Percentiles rank a stretch among this genome's conserved stretches.
phyloP scores from a whole-genome alignment of 1,140 invertebrate genomes.

The Pogonus chalceus region DNA sequence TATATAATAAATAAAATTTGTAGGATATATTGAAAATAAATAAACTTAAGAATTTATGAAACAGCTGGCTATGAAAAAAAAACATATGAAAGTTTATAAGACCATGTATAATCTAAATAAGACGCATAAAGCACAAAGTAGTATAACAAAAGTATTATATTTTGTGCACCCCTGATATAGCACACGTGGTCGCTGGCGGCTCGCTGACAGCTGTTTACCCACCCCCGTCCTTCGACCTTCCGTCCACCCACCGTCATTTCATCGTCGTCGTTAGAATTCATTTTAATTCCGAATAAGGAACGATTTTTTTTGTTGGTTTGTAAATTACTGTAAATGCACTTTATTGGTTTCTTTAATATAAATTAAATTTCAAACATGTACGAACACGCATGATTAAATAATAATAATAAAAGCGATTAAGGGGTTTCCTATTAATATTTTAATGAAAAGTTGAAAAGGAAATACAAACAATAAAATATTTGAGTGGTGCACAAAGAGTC shows the following conservation, averaged over 20 bases:
- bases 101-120: background rate
- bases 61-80: background rate
- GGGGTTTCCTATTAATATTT: too few species aligned
- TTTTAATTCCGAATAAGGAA: background rate
- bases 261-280: background rate
- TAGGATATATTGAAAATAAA: background rate
- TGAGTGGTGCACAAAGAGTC: background rate
- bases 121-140: background rate
- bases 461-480: background rate
- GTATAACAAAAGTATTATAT: background rate
- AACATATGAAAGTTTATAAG: background rate
- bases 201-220: background rate
- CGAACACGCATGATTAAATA: background rate
- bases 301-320: too few species aligned
- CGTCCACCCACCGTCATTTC: background rate
- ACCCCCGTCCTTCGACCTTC: background rate
- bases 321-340: too few species aligned
- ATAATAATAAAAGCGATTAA: too few species aligned
- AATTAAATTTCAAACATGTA: background rate
- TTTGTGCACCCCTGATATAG: background rate
- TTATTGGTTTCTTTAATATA: background rate
- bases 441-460: background rate
- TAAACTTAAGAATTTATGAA: background rate
- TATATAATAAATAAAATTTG: background rate
- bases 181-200: background rate